A percentile compares a stretch with the other conserved stretches of the same genome.
Conservation (phyloP, 2,113 vertebrate species). For the Phylloscopus trochilus region DNA sequence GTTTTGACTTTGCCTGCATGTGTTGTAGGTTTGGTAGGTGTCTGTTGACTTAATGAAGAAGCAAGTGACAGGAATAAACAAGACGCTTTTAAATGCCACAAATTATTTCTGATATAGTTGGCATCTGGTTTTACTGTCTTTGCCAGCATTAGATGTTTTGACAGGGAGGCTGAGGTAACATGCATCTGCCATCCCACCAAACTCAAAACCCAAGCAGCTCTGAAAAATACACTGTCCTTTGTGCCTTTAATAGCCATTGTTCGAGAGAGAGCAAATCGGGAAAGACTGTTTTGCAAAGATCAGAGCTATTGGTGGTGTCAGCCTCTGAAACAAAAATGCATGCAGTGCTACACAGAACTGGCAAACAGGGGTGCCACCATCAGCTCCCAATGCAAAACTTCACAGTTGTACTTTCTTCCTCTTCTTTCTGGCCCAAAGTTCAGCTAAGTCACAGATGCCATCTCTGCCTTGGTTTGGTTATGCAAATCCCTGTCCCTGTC, state of each 20-base stretch:
- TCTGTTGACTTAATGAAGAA: neutral
- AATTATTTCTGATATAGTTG: neutral
- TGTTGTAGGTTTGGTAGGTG: neutral
- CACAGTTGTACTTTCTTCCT: neutral
- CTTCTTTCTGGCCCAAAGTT: neutral
- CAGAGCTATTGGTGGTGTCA: rapidly evolving
- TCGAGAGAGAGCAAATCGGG: neutral
- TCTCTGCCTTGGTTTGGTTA: neutral
- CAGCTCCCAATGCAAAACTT: neutral
- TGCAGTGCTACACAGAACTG: neutral
- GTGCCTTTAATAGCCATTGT: neutral
- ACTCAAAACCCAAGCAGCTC: neutral
- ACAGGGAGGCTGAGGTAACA: neutral
- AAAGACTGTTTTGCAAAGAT: neutral
- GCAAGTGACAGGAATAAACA: neutral
- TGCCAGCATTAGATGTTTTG: neutral
- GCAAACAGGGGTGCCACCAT: neutral
- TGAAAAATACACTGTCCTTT: neutral
- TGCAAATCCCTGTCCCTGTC: rapidly evolving
- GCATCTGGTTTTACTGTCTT: neutral
- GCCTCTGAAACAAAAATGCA: neutral
- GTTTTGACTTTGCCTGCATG: rapidly evolving
- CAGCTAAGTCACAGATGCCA: no score
- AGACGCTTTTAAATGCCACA: neutral
- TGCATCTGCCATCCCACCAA: neutral